A percentile compares a stretch with the other conserved stretches of the same genome.
phyloP scores from a whole-genome alignment of 2,888 invertebrate genomes.

The Acrobasis suavella region DNA sequence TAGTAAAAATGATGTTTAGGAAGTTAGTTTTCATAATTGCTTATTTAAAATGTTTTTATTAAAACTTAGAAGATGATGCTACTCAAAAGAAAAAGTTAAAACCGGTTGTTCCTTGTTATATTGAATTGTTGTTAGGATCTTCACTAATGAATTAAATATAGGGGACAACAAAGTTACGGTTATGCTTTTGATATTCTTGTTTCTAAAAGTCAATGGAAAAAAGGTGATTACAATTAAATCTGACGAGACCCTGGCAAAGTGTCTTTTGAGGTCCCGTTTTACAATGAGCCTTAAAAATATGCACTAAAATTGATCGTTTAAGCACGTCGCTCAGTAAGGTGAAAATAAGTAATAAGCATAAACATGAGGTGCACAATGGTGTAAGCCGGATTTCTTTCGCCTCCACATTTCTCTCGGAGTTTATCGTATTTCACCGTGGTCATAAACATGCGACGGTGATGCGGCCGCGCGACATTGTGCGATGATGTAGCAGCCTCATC shows the following conservation, averaged over 20 bases:
- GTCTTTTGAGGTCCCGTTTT: slow-evolving; percentile 33
- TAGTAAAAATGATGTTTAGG: too few relatives aligned
- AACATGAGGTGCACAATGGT: slow-evolving; percentile 72
- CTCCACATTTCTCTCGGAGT: slow-evolving; percentile 71
- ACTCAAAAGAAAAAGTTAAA: neutral
- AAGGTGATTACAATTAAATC: neutral
- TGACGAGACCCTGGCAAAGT: slow-evolving; percentile 27
- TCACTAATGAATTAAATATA: neutral
- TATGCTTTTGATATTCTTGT: neutral
- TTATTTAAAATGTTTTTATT: too few relatives aligned
- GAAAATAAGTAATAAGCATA: slow-evolving; percentile 79
- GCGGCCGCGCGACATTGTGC: slow-evolving; percentile 77
- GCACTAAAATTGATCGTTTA: slow-evolving; percentile 59
- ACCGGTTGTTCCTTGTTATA: neutral
- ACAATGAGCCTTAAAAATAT: slow-evolving; percentile 48
- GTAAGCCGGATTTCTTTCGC: slow-evolving; percentile 75
- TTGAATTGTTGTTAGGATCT: neutral
- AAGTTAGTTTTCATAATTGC: too few relatives aligned
- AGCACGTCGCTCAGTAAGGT: slow-evolving; percentile 64
- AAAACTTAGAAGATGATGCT: neutral
- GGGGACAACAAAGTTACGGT: neutral
- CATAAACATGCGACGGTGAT: slow-evolving; percentile 70
- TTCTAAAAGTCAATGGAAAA: too few relatives aligned
- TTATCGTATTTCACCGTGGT: slow-evolving; percentile 76
- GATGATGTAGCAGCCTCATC: slow-evolving; percentile 80